These are phyloP conservation scores for Sphenopsis melanotis DNA, from an alignment of 2,797 vertebrate species.

Conservation along the genomic window DNA sequence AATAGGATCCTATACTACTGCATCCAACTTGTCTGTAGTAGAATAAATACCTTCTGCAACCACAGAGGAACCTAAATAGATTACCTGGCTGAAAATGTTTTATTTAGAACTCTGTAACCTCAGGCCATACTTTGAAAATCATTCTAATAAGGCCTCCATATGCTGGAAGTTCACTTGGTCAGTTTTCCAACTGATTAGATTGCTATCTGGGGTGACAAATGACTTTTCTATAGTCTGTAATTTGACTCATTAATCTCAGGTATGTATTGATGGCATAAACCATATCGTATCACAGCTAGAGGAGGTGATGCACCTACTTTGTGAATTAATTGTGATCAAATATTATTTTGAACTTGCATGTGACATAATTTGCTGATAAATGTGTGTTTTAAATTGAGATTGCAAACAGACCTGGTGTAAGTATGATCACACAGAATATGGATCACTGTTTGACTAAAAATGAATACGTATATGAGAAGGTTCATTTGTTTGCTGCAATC, in stretches of 20 bases:
- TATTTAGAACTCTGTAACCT: background rate
- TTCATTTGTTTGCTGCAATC: background rate
- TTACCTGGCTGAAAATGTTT: background rate
- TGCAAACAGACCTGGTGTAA: background rate
- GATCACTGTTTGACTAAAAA: background rate
- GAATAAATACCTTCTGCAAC: background rate
- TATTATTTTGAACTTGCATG: background rate
- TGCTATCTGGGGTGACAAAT: background rate
- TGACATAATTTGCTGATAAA: background rate
- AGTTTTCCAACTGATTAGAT: constrained; percentile 26
- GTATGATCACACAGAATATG: background rate
- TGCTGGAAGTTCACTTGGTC: background rate
- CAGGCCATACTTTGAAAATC: background rate
- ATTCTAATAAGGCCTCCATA: background rate
- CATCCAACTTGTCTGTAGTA: background rate
- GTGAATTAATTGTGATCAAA: background rate
- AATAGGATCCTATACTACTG: background rate
- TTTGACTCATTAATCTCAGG: constrained; percentile 28
- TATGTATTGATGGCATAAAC: background rate
- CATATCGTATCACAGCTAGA: background rate
- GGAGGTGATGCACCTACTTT: background rate
- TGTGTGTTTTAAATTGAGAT: background rate
- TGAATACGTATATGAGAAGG: fast-evolving
- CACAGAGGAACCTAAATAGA: background rate
- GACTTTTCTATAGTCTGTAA: background rate